Conservation (phyloP, 2,888 invertebrate genomes). For the Agonum fuliginosum region DNA sequence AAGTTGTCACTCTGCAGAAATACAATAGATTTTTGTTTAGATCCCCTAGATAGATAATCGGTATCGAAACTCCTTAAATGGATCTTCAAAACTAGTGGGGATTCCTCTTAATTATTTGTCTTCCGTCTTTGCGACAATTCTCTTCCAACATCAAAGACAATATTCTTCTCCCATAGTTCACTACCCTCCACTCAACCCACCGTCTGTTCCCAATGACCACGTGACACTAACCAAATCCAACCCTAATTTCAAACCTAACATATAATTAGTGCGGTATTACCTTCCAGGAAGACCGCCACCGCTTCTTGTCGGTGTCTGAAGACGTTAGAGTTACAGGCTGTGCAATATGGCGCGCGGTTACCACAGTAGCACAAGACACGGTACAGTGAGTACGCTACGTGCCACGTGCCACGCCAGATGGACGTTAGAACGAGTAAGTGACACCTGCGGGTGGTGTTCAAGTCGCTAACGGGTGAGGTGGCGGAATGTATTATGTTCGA, state of each 20-base stretch:
- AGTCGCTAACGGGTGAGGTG: background rate
- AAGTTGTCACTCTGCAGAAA: no score
- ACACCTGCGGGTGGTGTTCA: constrained; percentile 5
- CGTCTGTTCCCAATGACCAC: background rate
- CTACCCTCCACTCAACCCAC: no score
- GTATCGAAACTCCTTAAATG: no score
- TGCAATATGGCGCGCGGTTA: constrained; percentile 45
- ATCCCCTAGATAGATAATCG: no score
- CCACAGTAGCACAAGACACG: background rate
- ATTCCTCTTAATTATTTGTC: no score
- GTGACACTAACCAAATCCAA: background rate
- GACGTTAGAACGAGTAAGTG: background rate
- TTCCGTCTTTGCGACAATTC: no score
- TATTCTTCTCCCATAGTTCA: no score
- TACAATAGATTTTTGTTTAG: no score
- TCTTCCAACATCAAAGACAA: no score
- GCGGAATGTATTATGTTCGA: background rate
- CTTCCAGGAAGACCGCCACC: constrained; percentile 32
- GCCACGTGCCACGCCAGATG: constrained; percentile 29
- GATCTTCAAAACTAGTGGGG: no score
- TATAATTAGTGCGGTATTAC: constrained; percentile 15
- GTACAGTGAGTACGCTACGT: constrained; percentile 3
- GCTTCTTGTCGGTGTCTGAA: constrained; percentile 10
- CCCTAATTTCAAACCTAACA: no score
- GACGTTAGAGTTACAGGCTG: constrained; percentile 22